phyloP scores from a whole-genome alignment of 1,140 invertebrate genomes.

The Rhagoletis zephyria region DNA sequence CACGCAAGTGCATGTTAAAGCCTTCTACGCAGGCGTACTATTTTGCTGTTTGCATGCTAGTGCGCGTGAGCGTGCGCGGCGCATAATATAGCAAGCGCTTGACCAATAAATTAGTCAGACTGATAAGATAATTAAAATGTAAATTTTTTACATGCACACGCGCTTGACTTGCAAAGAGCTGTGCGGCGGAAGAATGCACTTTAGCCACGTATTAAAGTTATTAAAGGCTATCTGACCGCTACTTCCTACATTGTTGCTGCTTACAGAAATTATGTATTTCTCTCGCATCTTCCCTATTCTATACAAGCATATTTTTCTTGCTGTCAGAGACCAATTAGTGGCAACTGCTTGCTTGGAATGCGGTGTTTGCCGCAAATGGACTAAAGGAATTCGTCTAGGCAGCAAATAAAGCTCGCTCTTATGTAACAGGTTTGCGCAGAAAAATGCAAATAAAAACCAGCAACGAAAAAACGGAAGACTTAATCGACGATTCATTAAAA shows the following conservation, averaged over 20 bases:
- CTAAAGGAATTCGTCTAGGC: background rate
- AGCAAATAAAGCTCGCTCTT: background rate
- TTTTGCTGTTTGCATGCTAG: background rate
- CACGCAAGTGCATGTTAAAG: background rate
- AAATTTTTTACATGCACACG: constrained; percentile 25
- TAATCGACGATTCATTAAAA: constrained; percentile 39
- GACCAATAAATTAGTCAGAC: constrained; percentile 43
- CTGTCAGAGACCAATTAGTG: constrained; percentile 7
- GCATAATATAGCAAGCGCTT: background rate
- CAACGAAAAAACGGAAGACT: constrained; percentile 14
- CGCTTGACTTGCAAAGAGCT: background rate
- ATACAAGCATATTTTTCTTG: background rate
- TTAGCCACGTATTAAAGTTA: background rate
- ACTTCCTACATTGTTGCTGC: background rate
- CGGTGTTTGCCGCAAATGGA: background rate
- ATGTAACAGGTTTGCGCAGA: background rate
- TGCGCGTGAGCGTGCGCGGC: background rate
- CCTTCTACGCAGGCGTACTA: background rate
- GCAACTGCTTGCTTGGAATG: constrained; percentile 14
- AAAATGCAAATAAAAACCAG: constrained; percentile 8
- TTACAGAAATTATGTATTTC: background rate
- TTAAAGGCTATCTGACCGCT: background rate
- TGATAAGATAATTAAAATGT: constrained; percentile 51
- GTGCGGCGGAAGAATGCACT: too few relatives aligned
- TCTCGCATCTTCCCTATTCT: background rate